Evolutionary conservation across 2,113 vertebrate species (phyloP), one percentile per base, ranked within the genome.

Genomic region (Hoplias malabaricus): DNA sequence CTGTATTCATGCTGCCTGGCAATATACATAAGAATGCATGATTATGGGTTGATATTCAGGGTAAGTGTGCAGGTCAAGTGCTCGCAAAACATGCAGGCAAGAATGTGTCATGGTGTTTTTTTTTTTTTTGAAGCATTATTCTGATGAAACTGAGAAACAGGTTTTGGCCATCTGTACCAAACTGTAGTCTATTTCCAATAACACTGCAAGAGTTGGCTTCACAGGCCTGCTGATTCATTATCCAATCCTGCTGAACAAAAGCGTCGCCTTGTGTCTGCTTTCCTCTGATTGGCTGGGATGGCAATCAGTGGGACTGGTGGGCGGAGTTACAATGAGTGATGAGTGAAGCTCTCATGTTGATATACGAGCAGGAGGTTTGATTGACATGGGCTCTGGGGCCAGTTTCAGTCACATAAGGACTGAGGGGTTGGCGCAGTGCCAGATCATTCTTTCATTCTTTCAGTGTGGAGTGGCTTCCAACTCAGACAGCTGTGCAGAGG

Each of bases 341-440:
- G 29, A 59, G 62, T 48, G 62, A 43, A 68, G 38, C 36, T 66
- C 36, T 36, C 50, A 67, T 25, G 54, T 53, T 73, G 73, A 69
- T 69, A 50, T 63, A 69, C 38, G 7, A 23, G 43, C 33, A 53
- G 43, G 42, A 75, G 65, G 27, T 69, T 75, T 50, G 19, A 80
- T 43, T 12, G 73, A 80, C 81, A 73, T 54, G 73, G 69, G 61
- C 40, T 71, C 59, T 27, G 54, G 29, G 68, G 62, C 65, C 75
- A 69, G 73, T 76, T 82, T 76, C 53, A 76, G 53, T 77, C 73
- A 67, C 59, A 42, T 63, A 71, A 75, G 43, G 48, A 80, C 53
- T 54, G 48, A 50, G 34, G 68, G 69, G 9, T 66, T 77, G 81
- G 73, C 65, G 1, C 19, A 48, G 27, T 56, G 69, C 81, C 81